phyloP scores from a whole-genome alignment of 2,113 vertebrate genomes.

The Rutilus rutilus region DNA sequence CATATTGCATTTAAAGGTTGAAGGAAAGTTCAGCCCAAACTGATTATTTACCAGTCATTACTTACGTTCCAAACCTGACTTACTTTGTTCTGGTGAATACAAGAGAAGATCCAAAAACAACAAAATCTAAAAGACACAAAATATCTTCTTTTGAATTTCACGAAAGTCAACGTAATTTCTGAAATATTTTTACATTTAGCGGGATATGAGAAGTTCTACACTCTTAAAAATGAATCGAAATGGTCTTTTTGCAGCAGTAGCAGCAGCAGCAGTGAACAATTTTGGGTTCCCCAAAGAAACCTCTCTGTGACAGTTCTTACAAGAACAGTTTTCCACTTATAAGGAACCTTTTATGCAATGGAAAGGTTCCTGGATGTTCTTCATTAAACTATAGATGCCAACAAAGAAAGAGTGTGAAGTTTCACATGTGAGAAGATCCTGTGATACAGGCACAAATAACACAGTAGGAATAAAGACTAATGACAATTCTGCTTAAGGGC shows the following conservation, averaged over 20 bases:
- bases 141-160: not conserved
- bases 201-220: not conserved
- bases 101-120: not conserved
- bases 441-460: slow-evolving; percentile 18
- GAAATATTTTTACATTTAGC: not conserved
- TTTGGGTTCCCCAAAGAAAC: no score
- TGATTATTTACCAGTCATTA: not conserved
- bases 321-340: no score
- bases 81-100: not conserved
- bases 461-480: not conserved
- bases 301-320: no score
- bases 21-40: not conserved
- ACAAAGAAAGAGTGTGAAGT: not conserved
- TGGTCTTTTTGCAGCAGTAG: no score
- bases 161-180: not conserved
- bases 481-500: not conserved
- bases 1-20: not conserved
- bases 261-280: no score
- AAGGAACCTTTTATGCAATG: no score
- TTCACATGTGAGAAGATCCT: slow-evolving; percentile 20
- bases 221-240: no score
- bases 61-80: not conserved
- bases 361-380: no score
- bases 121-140: not conserved
- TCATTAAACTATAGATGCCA: no score